A percentile compares a stretch with the other conserved stretches of the same genome.
Evolutionary conservation across 2,113 vertebrate genomes (phyloP).

Genomic region (Apteryx owenii): DNA sequence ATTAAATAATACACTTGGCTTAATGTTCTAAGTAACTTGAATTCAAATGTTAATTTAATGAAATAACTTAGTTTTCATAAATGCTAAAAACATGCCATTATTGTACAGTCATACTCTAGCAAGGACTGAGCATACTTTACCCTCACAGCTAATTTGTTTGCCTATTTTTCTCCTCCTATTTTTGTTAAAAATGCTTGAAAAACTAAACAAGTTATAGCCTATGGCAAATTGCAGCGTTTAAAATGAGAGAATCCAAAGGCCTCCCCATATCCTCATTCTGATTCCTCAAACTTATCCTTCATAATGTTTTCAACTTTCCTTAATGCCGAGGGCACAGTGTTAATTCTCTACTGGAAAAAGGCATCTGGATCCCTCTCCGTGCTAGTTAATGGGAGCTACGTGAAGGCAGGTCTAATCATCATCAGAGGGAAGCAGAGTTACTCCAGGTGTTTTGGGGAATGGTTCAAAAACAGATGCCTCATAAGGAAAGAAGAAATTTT

Average conservation of each 20-base stretch:
- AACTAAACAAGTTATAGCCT: not conserved
- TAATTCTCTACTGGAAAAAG: not conserved
- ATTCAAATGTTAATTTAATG: not conserved
- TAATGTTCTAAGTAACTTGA: not conserved
- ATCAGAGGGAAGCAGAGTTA: fast-evolving
- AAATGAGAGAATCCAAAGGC: not conserved
- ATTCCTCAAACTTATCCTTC: not conserved
- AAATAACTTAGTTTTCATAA: not conserved
- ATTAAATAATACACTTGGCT: not conserved
- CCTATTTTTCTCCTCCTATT: not conserved
- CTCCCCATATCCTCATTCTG: not conserved
- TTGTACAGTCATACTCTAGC: not conserved
- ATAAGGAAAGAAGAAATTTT: not conserved
- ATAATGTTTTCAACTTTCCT: not conserved
- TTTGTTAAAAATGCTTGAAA: not conserved
- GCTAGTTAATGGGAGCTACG: not conserved
- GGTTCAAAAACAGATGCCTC: not conserved
- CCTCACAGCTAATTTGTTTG: not conserved
- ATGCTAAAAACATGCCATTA: not conserved
- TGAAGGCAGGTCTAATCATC: not conserved
- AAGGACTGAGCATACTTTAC: not conserved
- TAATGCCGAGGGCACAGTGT: not conserved
- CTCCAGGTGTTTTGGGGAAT: not conserved
- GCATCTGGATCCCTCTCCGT: not conserved
- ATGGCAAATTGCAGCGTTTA: not conserved